Conservation (phyloP, 2,113 vertebrate species). For the Alethe diademata region DNA sequence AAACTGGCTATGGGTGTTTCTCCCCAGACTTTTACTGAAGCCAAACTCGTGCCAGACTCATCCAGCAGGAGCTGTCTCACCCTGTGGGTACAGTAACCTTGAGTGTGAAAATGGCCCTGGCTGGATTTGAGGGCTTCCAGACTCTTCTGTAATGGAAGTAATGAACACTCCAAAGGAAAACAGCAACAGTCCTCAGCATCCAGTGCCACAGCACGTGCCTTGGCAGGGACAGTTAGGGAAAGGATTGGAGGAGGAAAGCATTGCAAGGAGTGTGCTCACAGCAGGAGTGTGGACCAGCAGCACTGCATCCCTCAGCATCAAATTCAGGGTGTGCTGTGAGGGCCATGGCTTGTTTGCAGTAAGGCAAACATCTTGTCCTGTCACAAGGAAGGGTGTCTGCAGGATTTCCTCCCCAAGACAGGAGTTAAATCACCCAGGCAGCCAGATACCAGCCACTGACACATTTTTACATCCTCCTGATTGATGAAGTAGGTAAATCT, state of each 20-base stretch:
- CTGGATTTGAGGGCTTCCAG: neutral
- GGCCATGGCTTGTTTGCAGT: neutral
- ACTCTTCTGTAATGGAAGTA: constrained; percentile 33
- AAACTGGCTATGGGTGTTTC: accelerated
- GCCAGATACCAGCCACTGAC: neutral
- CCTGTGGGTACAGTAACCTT: neutral
- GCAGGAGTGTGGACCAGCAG: neutral
- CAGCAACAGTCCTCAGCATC: neutral
- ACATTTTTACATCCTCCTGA: neutral
- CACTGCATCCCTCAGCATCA: neutral
- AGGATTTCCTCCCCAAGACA: neutral
- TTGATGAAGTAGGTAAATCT: neutral
- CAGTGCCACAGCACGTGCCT: neutral
- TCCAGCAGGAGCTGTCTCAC: neutral
- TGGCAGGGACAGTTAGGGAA: neutral
- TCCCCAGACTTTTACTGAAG: neutral
- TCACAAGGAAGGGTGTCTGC: neutral
- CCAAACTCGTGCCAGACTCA: neutral
- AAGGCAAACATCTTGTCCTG: neutral
- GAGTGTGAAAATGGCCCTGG: neutral
- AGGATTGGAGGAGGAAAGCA: neutral
- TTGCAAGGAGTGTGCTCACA: neutral
- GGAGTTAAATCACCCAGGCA: neutral
- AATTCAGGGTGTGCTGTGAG: neutral
- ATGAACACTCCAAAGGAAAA: neutral